Base-by-base conservation (phyloP, 1,140 invertebrate species). In the Caerostris darwini region DNA sequence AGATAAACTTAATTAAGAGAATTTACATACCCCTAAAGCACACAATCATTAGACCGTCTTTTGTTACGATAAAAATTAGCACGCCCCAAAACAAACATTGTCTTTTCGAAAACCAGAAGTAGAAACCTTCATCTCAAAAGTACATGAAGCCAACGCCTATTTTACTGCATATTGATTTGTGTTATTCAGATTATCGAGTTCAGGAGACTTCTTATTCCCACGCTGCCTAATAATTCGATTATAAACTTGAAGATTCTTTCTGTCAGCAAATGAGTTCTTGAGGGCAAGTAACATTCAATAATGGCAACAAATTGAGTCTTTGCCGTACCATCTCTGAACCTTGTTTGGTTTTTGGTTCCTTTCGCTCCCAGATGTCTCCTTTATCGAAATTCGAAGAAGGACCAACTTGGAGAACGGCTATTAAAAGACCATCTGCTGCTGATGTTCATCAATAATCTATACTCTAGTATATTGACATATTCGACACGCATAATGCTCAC, bases 221-320 rank as follows among this genome's bases (percentile, higher is more conserved):
- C 71, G 71, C 10, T 50, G 34, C 71, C 19, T 53, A 77, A 77
- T 77, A 77, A 77, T 77, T 77, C 71, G 71, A 77, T 77, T 77
- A 77, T 77, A 77, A 77, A 77, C 71, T 77, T 50, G 71, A 50
- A 77, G 50, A 77, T 77, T 77, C 71, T 77, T 77, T 50, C 71
- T 57, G 54, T 58, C 82, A 57, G 14, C 82, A 83, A 83, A 83
- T 83, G 56, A 83, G 56, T 83, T 57, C 82, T 83, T 83, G 56
- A 83, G 54, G 82, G 54, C 82, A 83, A 57, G 82, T 83, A 58
- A 83, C 82, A 83, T 83, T 57, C 82, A 83, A 83, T 83, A 83
- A 83, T 58, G 56, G 71, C 10, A 58, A 83, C 82, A 83, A 83
- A 83, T 83, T 83, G 56, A 83, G 82, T 83, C 82, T 58, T 83